Base-by-base conservation (phyloP, 35 echinoderm and acorn worm species). In the Heliocidaris tuberculata region DNA sequence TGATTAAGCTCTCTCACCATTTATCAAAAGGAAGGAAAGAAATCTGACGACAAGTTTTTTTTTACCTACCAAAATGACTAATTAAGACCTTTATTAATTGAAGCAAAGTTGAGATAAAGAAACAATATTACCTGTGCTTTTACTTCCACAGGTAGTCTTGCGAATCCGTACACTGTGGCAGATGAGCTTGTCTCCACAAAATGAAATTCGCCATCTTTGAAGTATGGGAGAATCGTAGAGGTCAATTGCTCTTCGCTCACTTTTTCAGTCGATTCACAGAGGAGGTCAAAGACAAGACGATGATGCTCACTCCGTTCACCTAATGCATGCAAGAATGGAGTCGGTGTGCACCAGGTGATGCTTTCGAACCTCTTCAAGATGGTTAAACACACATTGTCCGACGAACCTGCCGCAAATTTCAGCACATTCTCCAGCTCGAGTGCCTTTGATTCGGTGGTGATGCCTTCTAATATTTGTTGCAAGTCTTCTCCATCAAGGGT, bases 191-290 rank as follows among this genome's bases (percentile, higher is more conserved):
- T 78, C 27, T 78, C 87, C 31, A 89, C 87, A 89, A 89, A 48
- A 48, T 89, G 31, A 32, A 89, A 89, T 48, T 48, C 47, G 5
- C 87, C 87, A 89, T 89, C 87, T 42, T 89, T 89, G 87, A 89
- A 89, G 13, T 19, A 89, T 24, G 87, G 31, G 10, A 89, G 87
- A 42, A 89, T 78, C 27, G 65, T 89, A 42, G 87, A 32, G 17
- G 31, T 89, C 87, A 48, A 89, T 17, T 42, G 87, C 31, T 89
- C 17, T 48, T 89, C 87, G 87, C 13, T 48, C 31, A 32, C 0
- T 32, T 89, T 89, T 48, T 48, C 87, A 42, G 87, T 89, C 4
- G 47, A 89, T 89, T 89, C 87, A n/a, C 87, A 32, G 87, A 89
- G 47, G 32, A 32, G 17, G 24, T 89, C 87, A 42, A 89, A 48